Percentiles rank a stretch among this genome's conserved stretches.
Conservation (phyloP, 2,888 invertebrate genomes). For the Andrena hattorfiana region DNA sequence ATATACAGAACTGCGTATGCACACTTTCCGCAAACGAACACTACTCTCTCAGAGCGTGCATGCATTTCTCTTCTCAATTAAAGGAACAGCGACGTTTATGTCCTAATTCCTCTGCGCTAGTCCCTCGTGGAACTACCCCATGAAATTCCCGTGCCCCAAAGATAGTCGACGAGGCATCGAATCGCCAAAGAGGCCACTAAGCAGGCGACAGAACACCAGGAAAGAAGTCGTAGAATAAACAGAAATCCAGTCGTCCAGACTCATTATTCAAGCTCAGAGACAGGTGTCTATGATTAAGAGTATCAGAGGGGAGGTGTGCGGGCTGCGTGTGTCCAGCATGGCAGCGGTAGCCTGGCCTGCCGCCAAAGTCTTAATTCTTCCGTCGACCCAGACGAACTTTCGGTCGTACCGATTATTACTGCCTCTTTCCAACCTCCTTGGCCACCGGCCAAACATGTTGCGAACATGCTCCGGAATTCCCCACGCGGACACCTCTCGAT, state of each 20-base stretch:
- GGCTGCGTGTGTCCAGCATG: slow-evolving; percentile 54
- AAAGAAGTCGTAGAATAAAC: slow-evolving; percentile 49
- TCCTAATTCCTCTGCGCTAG: background rate
- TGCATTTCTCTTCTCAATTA: no score
- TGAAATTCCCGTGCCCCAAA: background rate
- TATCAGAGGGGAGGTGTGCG: slow-evolving; percentile 65
- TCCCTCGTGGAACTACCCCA: background rate
- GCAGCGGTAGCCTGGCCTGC: slow-evolving; percentile 59
- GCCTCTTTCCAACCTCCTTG: slow-evolving; percentile 78
- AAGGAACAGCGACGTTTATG: background rate
- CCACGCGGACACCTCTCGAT: slow-evolving; percentile 68
- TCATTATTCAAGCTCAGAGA: slow-evolving; percentile 69
- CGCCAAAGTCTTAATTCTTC: slow-evolving; percentile 73
- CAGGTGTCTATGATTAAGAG: slow-evolving; percentile 76
- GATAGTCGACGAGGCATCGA: slow-evolving; percentile 7
- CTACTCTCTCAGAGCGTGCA: no score
- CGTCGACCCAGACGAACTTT: slow-evolving; percentile 76
- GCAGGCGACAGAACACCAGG: background rate
- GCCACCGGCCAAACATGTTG: slow-evolving; percentile 77
- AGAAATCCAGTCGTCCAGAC: slow-evolving; percentile 63
- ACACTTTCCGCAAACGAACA: no score
- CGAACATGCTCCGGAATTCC: slow-evolving; percentile 75
- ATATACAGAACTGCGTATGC: no score
- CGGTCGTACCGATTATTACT: slow-evolving; percentile 72
- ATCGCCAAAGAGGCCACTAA: slow-evolving; percentile 1